Percentiles rank a stretch among this genome's conserved stretches.
phyloP scores from a whole-genome alignment of 1,140 invertebrate species.

The Anoplolepis gracilipes region DNA sequence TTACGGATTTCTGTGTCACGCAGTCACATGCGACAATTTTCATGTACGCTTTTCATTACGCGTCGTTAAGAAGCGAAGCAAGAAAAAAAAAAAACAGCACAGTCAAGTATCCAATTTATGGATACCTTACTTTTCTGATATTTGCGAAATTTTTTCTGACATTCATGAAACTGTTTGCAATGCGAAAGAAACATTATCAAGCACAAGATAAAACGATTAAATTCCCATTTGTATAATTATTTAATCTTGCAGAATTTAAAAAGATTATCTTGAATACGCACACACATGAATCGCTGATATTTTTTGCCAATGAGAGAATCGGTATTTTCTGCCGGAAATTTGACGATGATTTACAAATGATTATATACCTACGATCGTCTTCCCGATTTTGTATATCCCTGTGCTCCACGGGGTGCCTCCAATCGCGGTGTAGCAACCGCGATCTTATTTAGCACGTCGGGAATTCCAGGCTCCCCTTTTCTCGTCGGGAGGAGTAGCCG shows the following conservation, averaged over 20 bases:
- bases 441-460: constrained; percentile 69
- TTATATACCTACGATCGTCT: no score
- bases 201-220: not conserved
- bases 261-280: not conserved
- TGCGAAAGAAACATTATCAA: not conserved
- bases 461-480: constrained; percentile 63
- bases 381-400: constrained; percentile 11
- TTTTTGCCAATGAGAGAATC: not conserved
- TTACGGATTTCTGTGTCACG: constrained; percentile 55
- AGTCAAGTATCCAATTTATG: not conserved
- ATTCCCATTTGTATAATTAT: not conserved
- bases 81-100: constrained; percentile 9
- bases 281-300: not conserved
- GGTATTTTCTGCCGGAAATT: constrained; percentile 50
- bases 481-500: constrained; percentile 23
- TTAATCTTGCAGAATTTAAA: not conserved
- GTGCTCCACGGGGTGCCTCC: constrained; percentile 51
- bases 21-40: constrained; percentile 39
- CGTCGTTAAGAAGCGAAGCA: constrained; percentile 20
- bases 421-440: constrained; percentile 29
- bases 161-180: not conserved
- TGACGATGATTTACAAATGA: constrained; percentile 34
- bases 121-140: not conserved
- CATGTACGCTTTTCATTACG: constrained; percentile 53
- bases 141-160: not conserved